phyloP scores from a whole-genome alignment of 2,113 vertebrate species.

The Scortum barcoo region DNA sequence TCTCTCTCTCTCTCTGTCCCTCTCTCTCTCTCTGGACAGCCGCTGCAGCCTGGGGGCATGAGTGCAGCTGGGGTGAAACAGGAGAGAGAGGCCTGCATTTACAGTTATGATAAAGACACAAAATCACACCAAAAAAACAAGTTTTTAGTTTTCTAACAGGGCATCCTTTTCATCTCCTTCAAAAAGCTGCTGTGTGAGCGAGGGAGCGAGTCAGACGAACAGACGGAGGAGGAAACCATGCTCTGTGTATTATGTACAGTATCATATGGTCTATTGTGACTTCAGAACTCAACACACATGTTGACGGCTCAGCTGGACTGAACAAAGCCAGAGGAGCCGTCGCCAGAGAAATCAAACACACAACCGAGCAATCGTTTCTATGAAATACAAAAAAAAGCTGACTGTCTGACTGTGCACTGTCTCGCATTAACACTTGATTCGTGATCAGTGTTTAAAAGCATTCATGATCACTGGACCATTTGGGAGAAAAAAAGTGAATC shows the following conservation, averaged over 20 bases:
- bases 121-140: constrained; percentile 35
- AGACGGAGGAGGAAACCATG: not conserved
- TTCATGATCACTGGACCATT: not conserved
- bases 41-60: constrained; percentile 63
- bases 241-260: constrained; percentile 28
- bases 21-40: constrained; percentile 57
- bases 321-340: not conserved
- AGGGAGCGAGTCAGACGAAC: constrained; percentile 14
- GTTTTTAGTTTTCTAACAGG: constrained; percentile 4
- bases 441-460: constrained; percentile 3
- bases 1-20: constrained; percentile 34
- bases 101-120: constrained; percentile 49
- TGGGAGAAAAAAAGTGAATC: not conserved
- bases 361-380: not conserved
- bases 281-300: constrained; percentile 26
- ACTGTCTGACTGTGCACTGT: not conserved
- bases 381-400: not conserved
- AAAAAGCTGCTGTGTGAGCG: not conserved
- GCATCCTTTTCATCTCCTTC: not conserved
- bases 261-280: constrained; percentile 34
- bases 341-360: not conserved
- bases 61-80: constrained; percentile 77
- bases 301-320: constrained; percentile 10
- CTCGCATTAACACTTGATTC: not conserved
- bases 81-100: constrained; percentile 44